Conservation (phyloP, 2,797 vertebrate genomes). For the Miichthys miiuy region DNA sequence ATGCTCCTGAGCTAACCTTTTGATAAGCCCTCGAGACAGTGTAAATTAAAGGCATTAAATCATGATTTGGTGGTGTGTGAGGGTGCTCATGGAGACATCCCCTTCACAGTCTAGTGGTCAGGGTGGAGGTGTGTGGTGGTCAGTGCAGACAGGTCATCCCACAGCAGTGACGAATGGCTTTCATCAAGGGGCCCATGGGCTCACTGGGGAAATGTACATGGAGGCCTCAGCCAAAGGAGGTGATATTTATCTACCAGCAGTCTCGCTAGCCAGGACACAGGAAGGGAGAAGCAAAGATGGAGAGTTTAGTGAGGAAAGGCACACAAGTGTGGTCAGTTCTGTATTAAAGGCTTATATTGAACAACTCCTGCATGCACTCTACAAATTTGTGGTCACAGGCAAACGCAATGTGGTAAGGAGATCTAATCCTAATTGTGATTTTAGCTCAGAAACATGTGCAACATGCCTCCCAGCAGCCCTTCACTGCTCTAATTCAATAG, state of each 20-base stretch:
- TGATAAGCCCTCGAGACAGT: slow-evolving; percentile 87
- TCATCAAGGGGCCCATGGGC: slow-evolving; percentile 91
- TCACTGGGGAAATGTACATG: slow-evolving; percentile 88
- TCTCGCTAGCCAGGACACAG: slow-evolving; percentile 42
- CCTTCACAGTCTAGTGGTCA: slow-evolving; percentile 93
- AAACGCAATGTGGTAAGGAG: slow-evolving; percentile 15
- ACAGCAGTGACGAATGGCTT: slow-evolving; percentile 94
- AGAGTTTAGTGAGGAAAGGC: slow-evolving; percentile 41
- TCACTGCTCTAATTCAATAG: slow-evolving; percentile 87
- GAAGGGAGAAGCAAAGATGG: slow-evolving; percentile 31
- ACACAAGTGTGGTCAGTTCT: slow-evolving; percentile 18
- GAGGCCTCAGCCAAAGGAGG: slow-evolving; percentile 89
- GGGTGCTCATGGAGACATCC: slow-evolving; percentile 92
- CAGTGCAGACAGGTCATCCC: slow-evolving; percentile 93
- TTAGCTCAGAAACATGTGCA: slow-evolving; percentile 55
- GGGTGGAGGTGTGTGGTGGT: slow-evolving; percentile 83
- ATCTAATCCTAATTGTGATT: slow-evolving; percentile 37
- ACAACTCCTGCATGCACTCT: slow-evolving; percentile 11
- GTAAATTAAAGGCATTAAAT: slow-evolving; percentile 99
- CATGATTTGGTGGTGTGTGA: slow-evolving; percentile 88
- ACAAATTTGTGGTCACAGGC: slow-evolving; percentile 21
- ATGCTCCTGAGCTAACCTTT: slow-evolving; percentile 86
- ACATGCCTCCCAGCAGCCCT: slow-evolving; percentile 79
- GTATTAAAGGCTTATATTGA: slow-evolving; percentile 39
- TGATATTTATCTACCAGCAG: slow-evolving; percentile 80